Base-by-base conservation (phyloP, 2,797 vertebrate species). In the Delichon dasypus region DNA sequence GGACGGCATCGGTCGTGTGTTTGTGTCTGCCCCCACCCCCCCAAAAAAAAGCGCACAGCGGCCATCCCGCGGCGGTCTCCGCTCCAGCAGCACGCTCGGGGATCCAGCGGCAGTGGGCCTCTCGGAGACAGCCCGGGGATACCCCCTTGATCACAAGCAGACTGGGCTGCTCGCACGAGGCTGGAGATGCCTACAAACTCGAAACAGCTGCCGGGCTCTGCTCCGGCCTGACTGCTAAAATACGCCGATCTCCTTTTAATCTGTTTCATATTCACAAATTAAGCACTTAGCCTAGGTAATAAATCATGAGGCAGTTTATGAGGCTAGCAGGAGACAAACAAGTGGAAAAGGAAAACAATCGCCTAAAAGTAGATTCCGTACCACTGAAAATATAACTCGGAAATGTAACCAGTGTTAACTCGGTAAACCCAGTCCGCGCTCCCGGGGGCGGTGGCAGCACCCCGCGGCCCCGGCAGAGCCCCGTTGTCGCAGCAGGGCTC, bases 241-340 rank as follows among this genome's bases (percentile, higher is more conserved):
- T 97, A 97, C 96, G 97, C 97, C 97, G 97, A 97, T 97, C 97
- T 97, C 97, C 97, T 97, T 98, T 98, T 98, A 98, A 98, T 98
- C 98, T 98, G 97, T 98, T 98, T 98, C 98, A 98, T 98, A 98
- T 98, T 98, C 98, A 97, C 97, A 98, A 98, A 98, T 98, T 98
- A 98, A 98, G 97, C 97, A 98, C 97, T 98, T 98, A 97, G 98
- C 97, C 97, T 98, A 97, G 97, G 97, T 98, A 98, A 98, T 98
- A 98, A 98, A 98, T 98, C 98, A 98, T 95, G 94, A 92, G 94
- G 97, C 97, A 97, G 97, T 98, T 98, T 98, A 98, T 95, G 96
- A 98, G 98, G 95, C 97, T 97, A 97, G 97, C 97, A 96, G 89
- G 97, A 98, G 97, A 98, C 98, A 97, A 98, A 98, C 97, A 98